Evolutionary conservation across 2,797 vertebrate genomes (phyloP).

Genomic region (Sebastes wilsoni): DNA sequence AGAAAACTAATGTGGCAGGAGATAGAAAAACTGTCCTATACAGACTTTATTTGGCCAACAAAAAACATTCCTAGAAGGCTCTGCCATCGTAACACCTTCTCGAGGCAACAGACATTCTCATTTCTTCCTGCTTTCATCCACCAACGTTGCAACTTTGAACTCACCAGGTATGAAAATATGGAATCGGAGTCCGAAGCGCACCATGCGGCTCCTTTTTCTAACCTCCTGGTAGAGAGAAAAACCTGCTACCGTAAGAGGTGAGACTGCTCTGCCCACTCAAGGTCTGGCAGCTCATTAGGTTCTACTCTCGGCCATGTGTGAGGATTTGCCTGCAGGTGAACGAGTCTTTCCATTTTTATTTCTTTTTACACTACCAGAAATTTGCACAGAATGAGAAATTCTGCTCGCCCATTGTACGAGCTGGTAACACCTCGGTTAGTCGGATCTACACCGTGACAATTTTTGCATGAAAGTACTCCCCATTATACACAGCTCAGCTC

Average conservation of each 20-base stretch:
- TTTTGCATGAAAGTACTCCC: constrained; percentile 23
- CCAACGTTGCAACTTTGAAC: neutral
- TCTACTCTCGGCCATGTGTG: constrained; percentile 55
- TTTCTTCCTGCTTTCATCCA: constrained; percentile 10
- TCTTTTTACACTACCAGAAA: neutral
- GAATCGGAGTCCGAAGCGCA: neutral
- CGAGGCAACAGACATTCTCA: neutral
- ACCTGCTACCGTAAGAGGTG: constrained; percentile 38
- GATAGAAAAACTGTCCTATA: neutral
- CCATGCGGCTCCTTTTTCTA: constrained; percentile 3
- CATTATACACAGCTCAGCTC: constrained; percentile 30
- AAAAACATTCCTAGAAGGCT: neutral
- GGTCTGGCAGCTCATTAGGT: constrained; percentile 71
- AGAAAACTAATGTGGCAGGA: neutral
- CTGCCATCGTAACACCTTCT: neutral
- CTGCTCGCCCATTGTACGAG: constrained; percentile 3
- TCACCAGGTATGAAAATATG: constrained; percentile 5
- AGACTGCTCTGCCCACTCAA: constrained; percentile 62
- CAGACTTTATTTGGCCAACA: neutral
- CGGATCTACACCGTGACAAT: constrained; percentile 3
- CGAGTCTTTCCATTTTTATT: constrained; percentile 8
- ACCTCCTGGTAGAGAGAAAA: constrained; percentile 28
- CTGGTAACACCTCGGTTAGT: constrained; percentile 9
- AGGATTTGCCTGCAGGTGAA: constrained; percentile 53
- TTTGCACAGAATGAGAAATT: constrained; percentile 19